Evolutionary conservation across 2,797 vertebrate species (phyloP).

Genomic region (Neostethus bicornis): DNA sequence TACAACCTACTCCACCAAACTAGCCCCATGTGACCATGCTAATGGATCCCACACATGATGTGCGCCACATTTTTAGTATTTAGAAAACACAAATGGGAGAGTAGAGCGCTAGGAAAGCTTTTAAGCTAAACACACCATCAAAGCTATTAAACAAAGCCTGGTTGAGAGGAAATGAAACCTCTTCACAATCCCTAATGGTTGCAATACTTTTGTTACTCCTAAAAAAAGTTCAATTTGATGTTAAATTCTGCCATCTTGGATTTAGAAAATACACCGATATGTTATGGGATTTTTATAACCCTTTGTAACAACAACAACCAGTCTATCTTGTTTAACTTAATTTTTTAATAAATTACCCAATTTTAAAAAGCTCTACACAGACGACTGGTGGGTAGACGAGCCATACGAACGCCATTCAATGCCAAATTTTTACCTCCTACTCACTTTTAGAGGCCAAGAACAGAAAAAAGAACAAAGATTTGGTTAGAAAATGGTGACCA

Average conservation of each 20-base stretch:
- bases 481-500: not conserved
- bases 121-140: not conserved
- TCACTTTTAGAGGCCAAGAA: slow-evolving; percentile 16
- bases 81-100: not conserved
- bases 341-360: too few relatives aligned
- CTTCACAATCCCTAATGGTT: not conserved
- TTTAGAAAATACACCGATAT: too few relatives aligned
- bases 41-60: not conserved
- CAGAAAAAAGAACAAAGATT: slow-evolving; percentile 6
- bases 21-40: not conserved
- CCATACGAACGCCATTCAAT: slow-evolving; percentile 31
- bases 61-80: not conserved
- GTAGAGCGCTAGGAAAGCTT: not conserved
- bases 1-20: not conserved
- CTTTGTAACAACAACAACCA: too few relatives aligned
- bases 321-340: too few relatives aligned
- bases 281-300: too few relatives aligned
- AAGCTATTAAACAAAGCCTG: not conserved
- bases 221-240: not conserved
- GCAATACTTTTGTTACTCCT: not conserved
- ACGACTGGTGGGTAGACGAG: slow-evolving; percentile 49
- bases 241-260: too few relatives aligned
- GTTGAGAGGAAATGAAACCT: not conserved
- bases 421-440: slow-evolving; percentile 37
- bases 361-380: slow-evolving; percentile 32